Conservation (phyloP, 2,888 invertebrate genomes). For the Parnassius mnemosyne region DNA sequence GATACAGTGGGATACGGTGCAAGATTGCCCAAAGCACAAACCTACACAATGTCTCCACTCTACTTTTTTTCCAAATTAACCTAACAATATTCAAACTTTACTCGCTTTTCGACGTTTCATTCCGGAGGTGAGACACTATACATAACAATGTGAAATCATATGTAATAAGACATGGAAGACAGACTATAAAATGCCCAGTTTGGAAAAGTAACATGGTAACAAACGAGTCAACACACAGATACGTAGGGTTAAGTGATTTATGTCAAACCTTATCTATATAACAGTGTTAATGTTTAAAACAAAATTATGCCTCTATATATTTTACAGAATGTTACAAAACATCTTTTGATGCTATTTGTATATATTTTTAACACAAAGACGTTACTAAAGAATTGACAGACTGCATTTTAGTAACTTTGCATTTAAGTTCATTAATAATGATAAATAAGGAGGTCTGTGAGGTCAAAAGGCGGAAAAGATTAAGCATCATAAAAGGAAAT, state of each 20-base stretch:
- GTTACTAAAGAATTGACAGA: no score
- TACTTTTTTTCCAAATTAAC: background rate
- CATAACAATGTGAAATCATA: slow-evolving; percentile 63
- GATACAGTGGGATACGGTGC: background rate
- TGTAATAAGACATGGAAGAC: slow-evolving; percentile 51
- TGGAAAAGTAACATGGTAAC: slow-evolving; percentile 62
- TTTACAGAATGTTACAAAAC: slow-evolving; percentile 33
- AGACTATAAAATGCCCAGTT: slow-evolving; percentile 57
- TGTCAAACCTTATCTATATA: slow-evolving; percentile 44
- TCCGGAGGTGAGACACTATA: slow-evolving; percentile 49
- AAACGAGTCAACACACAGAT: slow-evolving; percentile 36
- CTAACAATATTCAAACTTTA: slow-evolving; percentile 11
- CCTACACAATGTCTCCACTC: background rate
- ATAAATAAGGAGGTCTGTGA: no score
- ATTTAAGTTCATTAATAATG: background rate
- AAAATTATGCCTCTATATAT: slow-evolving; percentile 44
- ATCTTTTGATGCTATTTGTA: background rate
- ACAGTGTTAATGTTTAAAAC: slow-evolving; percentile 47
- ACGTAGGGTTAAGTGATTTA: slow-evolving; percentile 43
- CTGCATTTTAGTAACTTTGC: no score
- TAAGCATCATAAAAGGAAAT: background rate
- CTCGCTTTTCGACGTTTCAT: slow-evolving; percentile 24
- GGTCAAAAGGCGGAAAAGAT: background rate
- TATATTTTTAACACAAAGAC: no score
- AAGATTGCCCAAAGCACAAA: background rate